Conservation (phyloP, 2,797 vertebrate species). For the Sphaeramia orbicularis region DNA sequence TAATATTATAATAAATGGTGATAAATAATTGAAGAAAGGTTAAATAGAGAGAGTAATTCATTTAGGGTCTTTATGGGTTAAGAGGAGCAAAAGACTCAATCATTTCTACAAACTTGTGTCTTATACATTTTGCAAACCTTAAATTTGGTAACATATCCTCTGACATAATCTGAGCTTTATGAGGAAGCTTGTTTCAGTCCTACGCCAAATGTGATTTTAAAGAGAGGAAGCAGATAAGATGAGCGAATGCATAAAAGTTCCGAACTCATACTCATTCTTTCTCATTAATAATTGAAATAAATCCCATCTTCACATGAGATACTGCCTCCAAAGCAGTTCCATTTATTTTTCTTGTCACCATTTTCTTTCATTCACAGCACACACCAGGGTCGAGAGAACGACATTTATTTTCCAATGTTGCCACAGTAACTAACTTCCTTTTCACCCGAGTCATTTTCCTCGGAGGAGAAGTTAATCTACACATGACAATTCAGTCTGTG, state of each 20-base stretch:
- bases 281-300: slow-evolving; percentile 20
- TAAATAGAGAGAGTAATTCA: too few relatives aligned
- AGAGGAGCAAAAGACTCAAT: slow-evolving; percentile 23
- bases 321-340: slow-evolving; percentile 9
- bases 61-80: too few relatives aligned
- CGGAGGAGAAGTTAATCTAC: slow-evolving; percentile 68
- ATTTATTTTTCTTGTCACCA: not conserved
- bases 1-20: too few relatives aligned
- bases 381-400: slow-evolving; percentile 1
- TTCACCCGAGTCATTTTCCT: slow-evolving; percentile 22
- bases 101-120: slow-evolving; percentile 5
- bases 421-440: slow-evolving; percentile 62
- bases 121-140: slow-evolving; percentile 9
- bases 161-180: slow-evolving; percentile 1
- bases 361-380: slow-evolving; percentile 38
- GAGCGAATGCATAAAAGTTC: slow-evolving; percentile 3
- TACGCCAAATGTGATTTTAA: not conserved
- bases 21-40: too few relatives aligned
- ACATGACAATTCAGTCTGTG: slow-evolving; percentile 48
- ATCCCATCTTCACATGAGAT: slow-evolving; percentile 13
- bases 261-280: not conserved
- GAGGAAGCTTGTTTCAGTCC: slow-evolving; percentile 12
- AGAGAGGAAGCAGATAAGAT: not conserved
- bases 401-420: slow-evolving; percentile 47
- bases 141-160: slow-evolving; percentile 6